These are phyloP conservation scores for Mythimna impura DNA, from an alignment of 2,888 invertebrate species.

Conservation along the genomic window DNA sequence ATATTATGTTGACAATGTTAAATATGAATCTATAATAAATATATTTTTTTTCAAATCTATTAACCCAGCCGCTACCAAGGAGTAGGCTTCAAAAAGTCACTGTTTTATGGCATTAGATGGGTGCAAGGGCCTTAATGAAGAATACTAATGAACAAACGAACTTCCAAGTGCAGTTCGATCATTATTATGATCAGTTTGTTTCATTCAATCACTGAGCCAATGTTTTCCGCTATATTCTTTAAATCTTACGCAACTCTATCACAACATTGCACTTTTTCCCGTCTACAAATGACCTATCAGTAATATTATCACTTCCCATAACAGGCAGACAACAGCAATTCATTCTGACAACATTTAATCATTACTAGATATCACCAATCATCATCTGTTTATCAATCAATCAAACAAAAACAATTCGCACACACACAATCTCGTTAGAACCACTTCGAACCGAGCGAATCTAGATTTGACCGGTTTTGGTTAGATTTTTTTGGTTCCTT, in stretches of 20 bases:
- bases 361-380: constrained; percentile 41
- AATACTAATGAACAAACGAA: background rate
- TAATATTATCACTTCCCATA: constrained; percentile 10
- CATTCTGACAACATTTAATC: constrained; percentile 40
- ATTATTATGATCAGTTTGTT: too few relatives aligned
- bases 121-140: background rate
- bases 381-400: constrained; percentile 51
- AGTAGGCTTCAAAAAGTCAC: too few relatives aligned
- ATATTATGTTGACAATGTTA: too few relatives aligned
- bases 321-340: constrained; percentile 41
- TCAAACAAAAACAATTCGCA: constrained; percentile 41
- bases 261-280: constrained; percentile 21
- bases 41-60: too few relatives aligned
- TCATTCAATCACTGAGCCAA: background rate
- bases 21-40: too few relatives aligned
- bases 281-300: constrained; percentile 25
- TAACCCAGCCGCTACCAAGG: too few relatives aligned
- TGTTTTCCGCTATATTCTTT: background rate
- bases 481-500: constrained; percentile 14
- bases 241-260: constrained; percentile 3
- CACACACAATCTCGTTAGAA: constrained; percentile 9
- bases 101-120: too few relatives aligned
- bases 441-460: constrained; percentile 11
- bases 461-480: constrained; percentile 25
- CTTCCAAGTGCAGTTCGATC: too few relatives aligned